Conservation (phyloP, 1,140 invertebrate species). For the Ridgeia piscesae region DNA sequence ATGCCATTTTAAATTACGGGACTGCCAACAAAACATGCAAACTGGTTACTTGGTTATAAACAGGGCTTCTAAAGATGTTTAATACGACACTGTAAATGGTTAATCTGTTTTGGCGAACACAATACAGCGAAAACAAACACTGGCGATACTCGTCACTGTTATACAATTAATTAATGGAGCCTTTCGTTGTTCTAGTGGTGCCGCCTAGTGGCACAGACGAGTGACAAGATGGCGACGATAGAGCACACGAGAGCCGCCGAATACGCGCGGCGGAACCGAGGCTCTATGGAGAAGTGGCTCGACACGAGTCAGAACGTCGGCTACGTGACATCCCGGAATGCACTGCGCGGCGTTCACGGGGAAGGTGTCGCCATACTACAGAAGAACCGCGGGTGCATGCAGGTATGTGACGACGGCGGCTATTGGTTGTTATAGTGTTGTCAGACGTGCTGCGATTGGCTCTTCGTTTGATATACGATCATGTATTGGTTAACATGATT, state of each 20-base stretch:
- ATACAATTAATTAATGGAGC: not conserved
- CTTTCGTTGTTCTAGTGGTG: not conserved
- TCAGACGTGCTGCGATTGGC: not conserved
- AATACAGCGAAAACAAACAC: not conserved
- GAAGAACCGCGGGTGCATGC: constrained; percentile 14
- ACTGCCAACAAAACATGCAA: not conserved
- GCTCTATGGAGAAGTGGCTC: constrained; percentile 20
- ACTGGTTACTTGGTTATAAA: not conserved
- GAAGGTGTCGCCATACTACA: constrained; percentile 18
- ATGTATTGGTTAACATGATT: not conserved
- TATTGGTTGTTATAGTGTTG: not conserved
- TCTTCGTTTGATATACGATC: not conserved
- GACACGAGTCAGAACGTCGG: constrained; percentile 38
- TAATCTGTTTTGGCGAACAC: not conserved
- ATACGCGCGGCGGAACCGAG: constrained; percentile 17
- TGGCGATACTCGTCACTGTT: not conserved
- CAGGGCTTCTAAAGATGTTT: too few relatives aligned
- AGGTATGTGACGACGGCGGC: not conserved
- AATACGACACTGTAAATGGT: not conserved
- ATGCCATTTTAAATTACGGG: too few relatives aligned
- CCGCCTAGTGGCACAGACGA: not conserved
- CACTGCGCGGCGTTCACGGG: not conserved
- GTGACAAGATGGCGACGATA: not conserved
- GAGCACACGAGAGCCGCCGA: constrained; percentile 9
- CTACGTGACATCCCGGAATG: constrained; percentile 9